Percentiles rank a stretch among this genome's conserved stretches.
These are phyloP conservation scores for Pterobdella sp. DNA, from an alignment of 2,888 invertebrate species.

Conservation along the genomic window DNA sequence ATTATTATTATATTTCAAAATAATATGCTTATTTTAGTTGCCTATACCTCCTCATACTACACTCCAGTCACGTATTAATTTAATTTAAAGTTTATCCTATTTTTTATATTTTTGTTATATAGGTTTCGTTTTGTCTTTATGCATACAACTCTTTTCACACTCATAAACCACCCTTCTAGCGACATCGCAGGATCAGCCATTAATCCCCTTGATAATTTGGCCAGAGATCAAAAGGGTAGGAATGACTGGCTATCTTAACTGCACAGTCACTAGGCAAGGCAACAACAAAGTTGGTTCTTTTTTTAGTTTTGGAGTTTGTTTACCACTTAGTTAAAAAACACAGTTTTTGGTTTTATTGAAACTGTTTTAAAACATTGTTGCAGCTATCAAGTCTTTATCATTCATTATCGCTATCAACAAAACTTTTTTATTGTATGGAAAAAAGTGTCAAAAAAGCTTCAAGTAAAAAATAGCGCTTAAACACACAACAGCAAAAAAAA, in stretches of 20 bases:
- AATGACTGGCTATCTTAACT: conserved; percentile 46
- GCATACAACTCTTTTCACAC: background rate
- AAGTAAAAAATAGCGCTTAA: no score
- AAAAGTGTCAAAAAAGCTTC: no score
- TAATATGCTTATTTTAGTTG: no score
- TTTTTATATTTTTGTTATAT: no score
- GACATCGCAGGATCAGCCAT: conserved; percentile 41
- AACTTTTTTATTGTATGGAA: background rate
- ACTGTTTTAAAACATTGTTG: background rate
- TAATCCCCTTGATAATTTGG: conserved; percentile 47
- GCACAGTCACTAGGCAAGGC: conserved; percentile 42
- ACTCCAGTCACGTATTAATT: no score
- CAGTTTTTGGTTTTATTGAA: background rate
- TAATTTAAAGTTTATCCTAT: no score
- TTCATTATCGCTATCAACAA: background rate
- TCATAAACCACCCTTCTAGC: conserved; percentile 33
- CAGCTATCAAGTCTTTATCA: background rate
- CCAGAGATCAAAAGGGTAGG: conserved; percentile 48
- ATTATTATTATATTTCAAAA: no score
- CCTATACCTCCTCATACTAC: no score
- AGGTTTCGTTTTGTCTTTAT: background rate
- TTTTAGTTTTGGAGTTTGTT: background rate
- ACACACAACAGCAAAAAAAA: no score
- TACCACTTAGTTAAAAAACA: background rate
- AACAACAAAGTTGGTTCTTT: conserved; percentile 32